A percentile compares a stretch with the other conserved stretches of the same genome.
These are phyloP conservation scores for Sanderia malayensis DNA, from an alignment of 30 jellyfish, hydroid and myxozoan species.

Conservation along the genomic window DNA sequence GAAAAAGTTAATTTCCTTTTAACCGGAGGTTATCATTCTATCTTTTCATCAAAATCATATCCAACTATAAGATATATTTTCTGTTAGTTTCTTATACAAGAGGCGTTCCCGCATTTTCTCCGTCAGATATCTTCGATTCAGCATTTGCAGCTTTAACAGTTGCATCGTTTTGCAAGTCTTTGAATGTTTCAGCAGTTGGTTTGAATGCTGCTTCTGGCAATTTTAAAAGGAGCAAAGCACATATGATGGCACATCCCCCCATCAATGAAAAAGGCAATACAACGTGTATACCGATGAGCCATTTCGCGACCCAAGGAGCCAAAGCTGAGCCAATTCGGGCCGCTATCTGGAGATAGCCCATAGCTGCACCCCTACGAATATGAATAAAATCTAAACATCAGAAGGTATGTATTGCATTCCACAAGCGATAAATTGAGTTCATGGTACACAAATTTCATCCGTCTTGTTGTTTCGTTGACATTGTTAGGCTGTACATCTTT, in stretches of 20 bases:
- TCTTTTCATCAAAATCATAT: too few relatives aligned
- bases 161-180: slow-evolving; percentile 21
- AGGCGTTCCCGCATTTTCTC: not conserved
- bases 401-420: too few relatives aligned
- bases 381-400: too few relatives aligned
- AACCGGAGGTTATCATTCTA: too few relatives aligned
- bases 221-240: slow-evolving; percentile 12
- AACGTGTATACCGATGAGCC: slow-evolving; percentile 4
- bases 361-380: slow-evolving; percentile 62
- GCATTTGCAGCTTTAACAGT: too few relatives aligned
- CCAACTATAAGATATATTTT: too few relatives aligned
- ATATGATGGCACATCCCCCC: slow-evolving; percentile 53
- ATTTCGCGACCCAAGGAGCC: slow-evolving; percentile 83
- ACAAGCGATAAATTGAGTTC: too few relatives aligned
- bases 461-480: too few relatives aligned
- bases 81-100: not conserved
- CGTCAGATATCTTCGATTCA: too few relatives aligned
- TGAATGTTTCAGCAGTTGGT: slow-evolving; percentile 57
- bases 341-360: slow-evolving; percentile 74
- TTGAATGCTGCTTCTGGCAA: slow-evolving; percentile 57
- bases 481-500: too few relatives aligned
- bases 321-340: slow-evolving; percentile 73
- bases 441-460: too few relatives aligned
- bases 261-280: slow-evolving; percentile 54
- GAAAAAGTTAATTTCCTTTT: too few relatives aligned